A percentile compares a stretch with the other conserved stretches of the same genome.
Conservation (phyloP, 1,140 invertebrate species). For the Drosophila orena region DNA sequence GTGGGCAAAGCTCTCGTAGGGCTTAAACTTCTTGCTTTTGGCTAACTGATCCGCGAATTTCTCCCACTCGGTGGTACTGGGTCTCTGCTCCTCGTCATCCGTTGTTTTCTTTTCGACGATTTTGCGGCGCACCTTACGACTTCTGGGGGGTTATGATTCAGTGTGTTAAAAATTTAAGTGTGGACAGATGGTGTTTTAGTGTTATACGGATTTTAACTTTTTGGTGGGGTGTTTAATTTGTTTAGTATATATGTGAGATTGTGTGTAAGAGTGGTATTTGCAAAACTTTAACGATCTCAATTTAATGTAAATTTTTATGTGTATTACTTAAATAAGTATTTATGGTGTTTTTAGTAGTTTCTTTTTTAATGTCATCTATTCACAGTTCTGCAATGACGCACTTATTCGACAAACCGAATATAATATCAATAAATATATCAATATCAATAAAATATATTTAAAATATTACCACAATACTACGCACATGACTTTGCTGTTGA, state of each 20-base stretch:
- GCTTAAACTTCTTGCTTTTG: constrained; percentile 67
- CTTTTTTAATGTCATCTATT: background rate
- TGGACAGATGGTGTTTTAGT: constrained; percentile 18
- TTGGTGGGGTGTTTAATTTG: constrained; percentile 14
- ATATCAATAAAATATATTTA: background rate
- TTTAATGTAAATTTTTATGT: background rate
- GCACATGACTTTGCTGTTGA: constrained; percentile 70
- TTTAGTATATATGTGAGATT: constrained; percentile 20
- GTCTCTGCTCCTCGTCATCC: constrained; percentile 51
- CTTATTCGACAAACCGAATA: constrained; percentile 27
- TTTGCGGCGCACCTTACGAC: constrained; percentile 29
- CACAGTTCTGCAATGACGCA: constrained; percentile 4
- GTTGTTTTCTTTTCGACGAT: background rate
- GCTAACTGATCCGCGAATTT: constrained; percentile 76
- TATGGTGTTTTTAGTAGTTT: background rate
- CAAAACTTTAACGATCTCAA: background rate
- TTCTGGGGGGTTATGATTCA: constrained; percentile 16
- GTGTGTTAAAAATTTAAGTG: constrained; percentile 8
- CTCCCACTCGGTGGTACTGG: constrained; percentile 78
- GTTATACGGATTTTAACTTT: background rate
- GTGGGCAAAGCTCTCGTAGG: constrained; percentile 68
- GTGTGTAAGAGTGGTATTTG: constrained; percentile 4
- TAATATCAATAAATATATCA: constrained; percentile 3
- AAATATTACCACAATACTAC: constrained; percentile 73
- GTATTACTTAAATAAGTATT: background rate